Evolutionary conservation across 1,140 invertebrate genomes (phyloP).

Genomic region (Calephelis nemesis): DNA sequence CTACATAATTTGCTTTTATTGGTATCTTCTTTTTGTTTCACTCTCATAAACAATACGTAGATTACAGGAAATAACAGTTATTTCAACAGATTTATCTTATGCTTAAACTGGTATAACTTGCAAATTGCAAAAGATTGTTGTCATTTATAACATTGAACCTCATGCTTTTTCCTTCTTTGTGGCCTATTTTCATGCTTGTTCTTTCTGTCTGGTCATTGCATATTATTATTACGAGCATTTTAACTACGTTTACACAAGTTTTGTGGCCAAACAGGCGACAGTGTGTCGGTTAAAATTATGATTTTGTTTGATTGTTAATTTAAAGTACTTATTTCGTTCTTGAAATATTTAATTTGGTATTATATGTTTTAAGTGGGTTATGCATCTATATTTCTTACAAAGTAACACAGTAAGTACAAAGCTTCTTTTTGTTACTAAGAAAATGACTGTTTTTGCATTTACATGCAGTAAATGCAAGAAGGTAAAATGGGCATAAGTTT

Average conservation of each 20-base stretch:
- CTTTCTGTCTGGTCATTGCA: background rate
- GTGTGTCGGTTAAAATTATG: no score
- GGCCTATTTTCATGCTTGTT: background rate
- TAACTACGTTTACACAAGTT: background rate
- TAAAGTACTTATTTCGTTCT: no score
- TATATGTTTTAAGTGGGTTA: no score
- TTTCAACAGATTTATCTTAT: background rate
- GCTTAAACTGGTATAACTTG: background rate
- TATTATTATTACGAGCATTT: background rate
- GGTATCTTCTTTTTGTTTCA: slow-evolving; percentile 18
- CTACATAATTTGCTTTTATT: slow-evolving; percentile 25
- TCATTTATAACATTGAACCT: slow-evolving; percentile 3
- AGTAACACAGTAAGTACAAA: no score
- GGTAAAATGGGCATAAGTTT: no score
- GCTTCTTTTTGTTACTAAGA: no score
- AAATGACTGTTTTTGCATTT: no score
- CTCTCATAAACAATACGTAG: background rate
- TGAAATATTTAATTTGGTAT: no score
- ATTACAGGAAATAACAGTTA: background rate
- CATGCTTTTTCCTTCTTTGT: background rate
- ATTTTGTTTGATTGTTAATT: background rate
- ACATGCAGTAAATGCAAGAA: no score
- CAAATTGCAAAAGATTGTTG: background rate
- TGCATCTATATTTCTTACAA: no score
- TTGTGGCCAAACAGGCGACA: no score